These are phyloP conservation scores for Lottia scabra DNA, from an alignment of 2,888 invertebrate genomes.

Conservation along the genomic window DNA sequence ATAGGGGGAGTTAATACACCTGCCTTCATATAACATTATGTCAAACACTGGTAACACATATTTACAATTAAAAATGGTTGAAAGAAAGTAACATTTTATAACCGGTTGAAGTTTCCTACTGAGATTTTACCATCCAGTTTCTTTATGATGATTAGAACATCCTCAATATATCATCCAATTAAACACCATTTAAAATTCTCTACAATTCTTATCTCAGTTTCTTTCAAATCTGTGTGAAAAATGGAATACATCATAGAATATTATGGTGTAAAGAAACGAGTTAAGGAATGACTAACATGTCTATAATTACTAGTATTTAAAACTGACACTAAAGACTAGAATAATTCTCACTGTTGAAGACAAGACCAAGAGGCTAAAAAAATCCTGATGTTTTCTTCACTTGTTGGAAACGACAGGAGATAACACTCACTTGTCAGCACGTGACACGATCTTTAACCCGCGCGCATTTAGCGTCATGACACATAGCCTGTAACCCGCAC, in stretches of 20 bases:
- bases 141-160: neutral
- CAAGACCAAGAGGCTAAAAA: neutral
- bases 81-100: neutral
- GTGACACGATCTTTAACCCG: conserved; percentile 6
- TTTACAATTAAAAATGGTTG: neutral
- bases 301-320: neutral
- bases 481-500: neutral
- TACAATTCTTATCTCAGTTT: neutral
- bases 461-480: conserved; percentile 1
- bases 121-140: neutral
- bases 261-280: neutral
- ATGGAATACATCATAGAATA: neutral
- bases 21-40: neutral
- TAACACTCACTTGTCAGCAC: conserved; percentile 4
- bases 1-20: neutral
- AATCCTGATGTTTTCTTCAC: neutral
- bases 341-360: neutral
- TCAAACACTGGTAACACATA: neutral
- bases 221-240: neutral
- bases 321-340: neutral
- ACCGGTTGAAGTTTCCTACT: neutral
- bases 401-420: conserved; percentile 4
- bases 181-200: neutral
- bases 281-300: neutral
- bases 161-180: neutral